Evolutionary conservation across 2,888 invertebrate species (phyloP).

Genomic region (Torymus aiolomorphi): DNA sequence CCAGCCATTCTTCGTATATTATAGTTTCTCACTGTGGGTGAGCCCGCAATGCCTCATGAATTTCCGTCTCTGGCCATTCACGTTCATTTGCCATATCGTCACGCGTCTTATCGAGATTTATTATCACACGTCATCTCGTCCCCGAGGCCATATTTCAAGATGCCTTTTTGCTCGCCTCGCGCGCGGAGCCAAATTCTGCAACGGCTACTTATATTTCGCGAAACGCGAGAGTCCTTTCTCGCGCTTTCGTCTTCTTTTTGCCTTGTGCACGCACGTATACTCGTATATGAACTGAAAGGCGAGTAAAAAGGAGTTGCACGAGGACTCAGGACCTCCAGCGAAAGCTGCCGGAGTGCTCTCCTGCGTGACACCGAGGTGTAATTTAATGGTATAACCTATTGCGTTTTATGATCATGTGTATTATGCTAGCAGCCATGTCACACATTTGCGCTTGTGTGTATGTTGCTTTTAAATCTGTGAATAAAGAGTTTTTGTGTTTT

Average conservation of each 20-base stretch:
- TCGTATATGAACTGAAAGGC: background rate
- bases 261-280: background rate
- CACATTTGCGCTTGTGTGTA: too few species aligned
- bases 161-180: constrained; percentile 38
- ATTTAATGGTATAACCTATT: constrained; percentile 35
- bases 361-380: constrained; percentile 12
- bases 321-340: constrained; percentile 27
- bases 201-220: constrained; percentile 51
- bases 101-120: constrained; percentile 58
- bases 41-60: constrained; percentile 30
- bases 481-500: too few species aligned
- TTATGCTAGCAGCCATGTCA: background rate
- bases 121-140: constrained; percentile 51
- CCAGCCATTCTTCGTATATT: constrained; percentile 9
- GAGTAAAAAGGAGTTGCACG: background rate
- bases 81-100: constrained; percentile 56
- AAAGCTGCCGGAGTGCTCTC: constrained; percentile 7
- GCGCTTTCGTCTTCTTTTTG: background rate
- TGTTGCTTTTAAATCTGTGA: too few species aligned
- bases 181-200: constrained; percentile 21
- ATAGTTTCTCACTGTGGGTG: constrained; percentile 8
- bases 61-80: constrained; percentile 40
- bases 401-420: constrained; percentile 26
- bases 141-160: constrained; percentile 49
- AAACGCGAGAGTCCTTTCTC: constrained; percentile 53